Evolutionary conservation across 2,888 invertebrate genomes (phyloP).

Genomic region (Synanthedon vespiformis): DNA sequence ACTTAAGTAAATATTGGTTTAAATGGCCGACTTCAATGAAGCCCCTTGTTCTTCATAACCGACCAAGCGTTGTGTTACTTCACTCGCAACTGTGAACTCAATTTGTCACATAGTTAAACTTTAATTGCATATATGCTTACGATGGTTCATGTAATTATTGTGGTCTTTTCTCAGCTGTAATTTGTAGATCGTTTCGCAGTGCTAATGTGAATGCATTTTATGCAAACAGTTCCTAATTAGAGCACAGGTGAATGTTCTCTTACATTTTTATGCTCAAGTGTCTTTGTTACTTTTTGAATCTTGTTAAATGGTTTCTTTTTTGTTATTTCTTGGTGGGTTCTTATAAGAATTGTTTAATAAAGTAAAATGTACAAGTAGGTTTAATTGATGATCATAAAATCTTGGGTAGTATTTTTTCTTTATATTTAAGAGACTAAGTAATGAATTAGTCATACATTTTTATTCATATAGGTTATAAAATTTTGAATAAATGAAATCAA

Average conservation of each 20-base stretch:
- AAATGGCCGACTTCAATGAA: slow-evolving; percentile 30
- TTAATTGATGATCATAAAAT: background rate
- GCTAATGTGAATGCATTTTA: slow-evolving; percentile 52
- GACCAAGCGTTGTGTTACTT: background rate
- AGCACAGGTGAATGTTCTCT: slow-evolving; percentile 48
- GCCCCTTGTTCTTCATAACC: slow-evolving; percentile 25
- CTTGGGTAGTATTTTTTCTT: background rate
- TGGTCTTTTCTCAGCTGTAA: slow-evolving; percentile 45
- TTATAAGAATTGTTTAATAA: slow-evolving; percentile 3
- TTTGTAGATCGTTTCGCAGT: slow-evolving; percentile 58
- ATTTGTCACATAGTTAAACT: background rate
- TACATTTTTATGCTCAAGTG: slow-evolving; percentile 37
- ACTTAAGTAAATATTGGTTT: slow-evolving; percentile 37
- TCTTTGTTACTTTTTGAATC: slow-evolving; percentile 13
- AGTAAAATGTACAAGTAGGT: no score
- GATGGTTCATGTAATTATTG: slow-evolving; percentile 37
- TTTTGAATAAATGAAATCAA: no score
- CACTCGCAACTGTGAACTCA: background rate
- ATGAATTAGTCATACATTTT: no score
- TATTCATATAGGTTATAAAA: no score
- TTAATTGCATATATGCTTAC: background rate
- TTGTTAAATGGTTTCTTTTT: background rate
- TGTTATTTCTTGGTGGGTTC: background rate
- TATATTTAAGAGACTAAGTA: no score
- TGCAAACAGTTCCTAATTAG: slow-evolving; percentile 58